Conservation (phyloP, 2,888 invertebrate species). For the Mactromeris polynyma region DNA sequence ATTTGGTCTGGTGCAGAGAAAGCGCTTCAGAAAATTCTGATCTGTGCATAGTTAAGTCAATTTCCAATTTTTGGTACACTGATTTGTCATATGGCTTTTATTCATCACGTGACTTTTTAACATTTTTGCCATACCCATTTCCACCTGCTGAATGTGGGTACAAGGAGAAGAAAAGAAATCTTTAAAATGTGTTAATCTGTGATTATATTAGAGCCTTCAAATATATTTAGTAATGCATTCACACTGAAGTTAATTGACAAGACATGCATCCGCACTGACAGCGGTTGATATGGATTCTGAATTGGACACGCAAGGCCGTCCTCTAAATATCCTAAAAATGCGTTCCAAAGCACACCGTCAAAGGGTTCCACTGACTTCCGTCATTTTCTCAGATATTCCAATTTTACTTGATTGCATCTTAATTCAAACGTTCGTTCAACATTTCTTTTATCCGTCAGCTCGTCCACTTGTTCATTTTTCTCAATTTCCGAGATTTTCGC, state of each 20-base stretch:
- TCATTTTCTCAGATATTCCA: constrained; percentile 41
- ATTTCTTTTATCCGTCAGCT: constrained; percentile 22
- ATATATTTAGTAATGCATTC: background rate
- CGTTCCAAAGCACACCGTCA: constrained; percentile 34
- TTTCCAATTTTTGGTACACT: background rate
- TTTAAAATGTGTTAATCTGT: background rate
- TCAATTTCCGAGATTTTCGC: constrained; percentile 17
- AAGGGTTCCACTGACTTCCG: constrained; percentile 42
- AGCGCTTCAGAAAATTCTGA: background rate
- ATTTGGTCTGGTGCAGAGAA: background rate
- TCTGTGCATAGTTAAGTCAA: background rate
- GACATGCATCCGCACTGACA: constrained; percentile 30
- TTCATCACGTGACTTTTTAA: background rate
- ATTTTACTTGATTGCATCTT: constrained; percentile 46
- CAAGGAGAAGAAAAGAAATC: background rate
- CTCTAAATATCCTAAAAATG: constrained; percentile 34
- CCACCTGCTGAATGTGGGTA: background rate
- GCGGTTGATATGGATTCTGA: constrained; percentile 35
- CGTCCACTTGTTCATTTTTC: constrained; percentile 9
- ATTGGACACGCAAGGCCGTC: constrained; percentile 49
- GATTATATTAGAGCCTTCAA: background rate
- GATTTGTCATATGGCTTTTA: background rate
- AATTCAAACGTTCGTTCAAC: constrained; percentile 29
- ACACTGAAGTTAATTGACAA: constrained; percentile 38
- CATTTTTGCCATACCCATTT: background rate